phyloP scores from a whole-genome alignment of 2,113 vertebrate genomes.

The Camelus dromedarius region DNA sequence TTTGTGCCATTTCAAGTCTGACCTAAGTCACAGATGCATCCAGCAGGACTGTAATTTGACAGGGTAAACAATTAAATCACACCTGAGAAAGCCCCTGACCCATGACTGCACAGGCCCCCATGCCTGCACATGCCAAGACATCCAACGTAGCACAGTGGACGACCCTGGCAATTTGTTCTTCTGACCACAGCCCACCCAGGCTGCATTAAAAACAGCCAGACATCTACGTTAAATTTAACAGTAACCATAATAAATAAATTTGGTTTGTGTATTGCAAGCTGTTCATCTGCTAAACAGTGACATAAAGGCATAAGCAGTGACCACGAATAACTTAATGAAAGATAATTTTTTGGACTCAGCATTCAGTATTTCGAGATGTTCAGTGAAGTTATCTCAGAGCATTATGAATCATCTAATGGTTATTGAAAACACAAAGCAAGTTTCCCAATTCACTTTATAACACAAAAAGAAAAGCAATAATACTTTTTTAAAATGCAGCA shows the following conservation, averaged over 20 bases:
- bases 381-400: slow-evolving; percentile 24
- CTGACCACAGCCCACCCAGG: slow-evolving; percentile 87
- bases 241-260: slow-evolving; percentile 85
- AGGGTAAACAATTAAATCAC: slow-evolving; percentile 64
- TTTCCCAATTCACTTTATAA: not conserved
- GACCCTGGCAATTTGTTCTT: slow-evolving; percentile 42
- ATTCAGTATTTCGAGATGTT: slow-evolving; percentile 56
- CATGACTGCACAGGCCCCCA: not conserved
- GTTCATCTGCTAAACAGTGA: slow-evolving; percentile 74
- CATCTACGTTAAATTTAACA: slow-evolving; percentile 80
- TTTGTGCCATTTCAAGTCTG: slow-evolving; percentile 39
- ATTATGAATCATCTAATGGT: not conserved
- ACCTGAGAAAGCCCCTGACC: slow-evolving; percentile 58
- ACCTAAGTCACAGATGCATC: slow-evolving; percentile 17
- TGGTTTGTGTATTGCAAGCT: slow-evolving; percentile 68
- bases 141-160: slow-evolving; percentile 62
- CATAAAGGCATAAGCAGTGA: slow-evolving; percentile 54
- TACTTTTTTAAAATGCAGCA: not conserved
- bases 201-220: slow-evolving; percentile 79
- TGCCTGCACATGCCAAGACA: slow-evolving; percentile 53
- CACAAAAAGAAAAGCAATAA: slow-evolving; percentile 14
- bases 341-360: not conserved
- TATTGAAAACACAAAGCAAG: not conserved
- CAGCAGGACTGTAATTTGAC: not conserved
- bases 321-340: slow-evolving; percentile 53